Percentiles rank a stretch among this genome's conserved stretches.
Conservation (phyloP, 2,113 vertebrate genomes). For the Brachirus orientalis region DNA sequence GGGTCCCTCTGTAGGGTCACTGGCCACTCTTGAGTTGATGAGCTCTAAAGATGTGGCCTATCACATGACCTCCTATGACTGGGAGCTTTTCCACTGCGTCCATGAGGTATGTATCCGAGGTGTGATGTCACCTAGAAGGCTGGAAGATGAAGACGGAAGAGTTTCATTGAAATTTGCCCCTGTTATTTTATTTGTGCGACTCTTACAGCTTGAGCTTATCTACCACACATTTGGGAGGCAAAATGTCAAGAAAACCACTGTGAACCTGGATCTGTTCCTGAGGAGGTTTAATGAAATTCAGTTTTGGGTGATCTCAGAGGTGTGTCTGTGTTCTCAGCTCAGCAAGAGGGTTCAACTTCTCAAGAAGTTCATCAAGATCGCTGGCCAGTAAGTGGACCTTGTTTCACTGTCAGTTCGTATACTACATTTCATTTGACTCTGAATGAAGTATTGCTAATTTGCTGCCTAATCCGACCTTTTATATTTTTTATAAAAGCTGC, state of each 20-base stretch:
- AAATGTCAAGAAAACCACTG: constrained; percentile 93
- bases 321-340: constrained; percentile 94
- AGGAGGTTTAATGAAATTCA: constrained; percentile 98
- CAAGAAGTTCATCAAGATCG: constrained; percentile 99
- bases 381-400: constrained; percentile 90
- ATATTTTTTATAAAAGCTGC: constrained; percentile 85
- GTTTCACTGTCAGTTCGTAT: background rate
- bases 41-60: constrained; percentile 97
- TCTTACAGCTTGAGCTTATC: constrained; percentile 91
- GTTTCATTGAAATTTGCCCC: background rate
- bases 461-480: background rate
- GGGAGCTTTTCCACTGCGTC: constrained; percentile 98
- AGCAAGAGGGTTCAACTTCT: constrained; percentile 97
- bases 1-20: constrained; percentile 88
- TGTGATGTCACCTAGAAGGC: background rate
- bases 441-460: background rate
- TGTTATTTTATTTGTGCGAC: constrained; percentile 1
- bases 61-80: constrained; percentile 96
- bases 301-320: constrained; percentile 97
- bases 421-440: background rate
- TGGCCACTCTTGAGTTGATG: constrained; percentile 94
- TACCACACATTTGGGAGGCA: constrained; percentile 97
- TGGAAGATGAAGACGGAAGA: background rate
- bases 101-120: constrained; percentile 86
- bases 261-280: constrained; percentile 98